Evolutionary conservation across 2,113 vertebrate species (phyloP).

Genomic region (Delphinus delphis): DNA sequence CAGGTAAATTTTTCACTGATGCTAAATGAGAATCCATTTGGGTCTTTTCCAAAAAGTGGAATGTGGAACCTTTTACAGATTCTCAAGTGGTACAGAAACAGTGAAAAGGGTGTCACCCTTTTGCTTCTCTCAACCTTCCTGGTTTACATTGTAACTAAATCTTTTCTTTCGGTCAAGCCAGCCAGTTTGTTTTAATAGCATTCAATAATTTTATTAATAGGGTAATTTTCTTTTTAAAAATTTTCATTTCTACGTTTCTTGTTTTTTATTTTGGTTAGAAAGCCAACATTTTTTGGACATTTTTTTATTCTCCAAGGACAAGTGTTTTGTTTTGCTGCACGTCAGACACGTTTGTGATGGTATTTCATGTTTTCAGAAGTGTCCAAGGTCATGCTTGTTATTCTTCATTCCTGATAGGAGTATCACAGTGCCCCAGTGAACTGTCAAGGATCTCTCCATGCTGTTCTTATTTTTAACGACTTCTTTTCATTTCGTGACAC

Average conservation of each 20-base stretch:
- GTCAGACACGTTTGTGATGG: too few species aligned
- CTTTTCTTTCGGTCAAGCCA: neutral
- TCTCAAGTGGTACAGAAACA: neutral
- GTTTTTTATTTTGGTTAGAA: slow-evolving; percentile 1
- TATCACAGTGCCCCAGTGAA: neutral
- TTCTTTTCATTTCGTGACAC: neutral
- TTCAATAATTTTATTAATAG: neutral
- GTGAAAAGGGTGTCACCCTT: neutral
- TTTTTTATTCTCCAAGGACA: neutral
- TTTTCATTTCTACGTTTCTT: neutral
- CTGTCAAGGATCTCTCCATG: neutral
- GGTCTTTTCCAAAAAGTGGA: neutral
- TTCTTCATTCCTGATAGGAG: neutral
- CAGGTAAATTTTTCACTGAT: slow-evolving; percentile 69
- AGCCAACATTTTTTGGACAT: neutral
- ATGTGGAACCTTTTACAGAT: neutral
- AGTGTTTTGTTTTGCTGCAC: neutral
- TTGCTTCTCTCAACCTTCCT: neutral
- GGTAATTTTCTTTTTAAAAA: neutral
- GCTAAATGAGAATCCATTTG: neutral
- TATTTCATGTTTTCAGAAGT: neutral
- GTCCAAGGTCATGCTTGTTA: neutral
- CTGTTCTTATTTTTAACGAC: neutral
- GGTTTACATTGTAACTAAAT: neutral
- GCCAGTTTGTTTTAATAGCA: neutral